Evolutionary conservation across 2,888 invertebrate species (phyloP).

Genomic region (Temnothorax rugatulus): DNA sequence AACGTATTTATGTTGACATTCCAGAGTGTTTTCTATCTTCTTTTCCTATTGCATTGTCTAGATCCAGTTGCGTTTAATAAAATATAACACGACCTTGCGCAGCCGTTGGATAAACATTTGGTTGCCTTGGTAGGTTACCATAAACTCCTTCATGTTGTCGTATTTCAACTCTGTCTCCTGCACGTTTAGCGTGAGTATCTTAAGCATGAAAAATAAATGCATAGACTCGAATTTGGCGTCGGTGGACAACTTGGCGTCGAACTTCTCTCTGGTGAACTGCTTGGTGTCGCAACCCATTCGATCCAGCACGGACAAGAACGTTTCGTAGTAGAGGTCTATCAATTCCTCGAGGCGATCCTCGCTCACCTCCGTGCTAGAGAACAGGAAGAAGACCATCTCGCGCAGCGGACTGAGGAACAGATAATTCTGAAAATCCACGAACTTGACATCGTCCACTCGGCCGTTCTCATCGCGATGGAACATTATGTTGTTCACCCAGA

Average conservation of each 20-base stretch:
- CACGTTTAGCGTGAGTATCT: conserved; percentile 76
- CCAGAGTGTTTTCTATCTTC: neutral
- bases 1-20: neutral
- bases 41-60: conserved; percentile 44
- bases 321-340: conserved; percentile 87
- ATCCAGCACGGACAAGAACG: conserved; percentile 85
- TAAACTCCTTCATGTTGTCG: conserved; percentile 50
- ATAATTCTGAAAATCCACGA: conserved; percentile 89
- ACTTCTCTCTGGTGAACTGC: conserved; percentile 73
- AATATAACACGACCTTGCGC: conserved; percentile 65
- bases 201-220: conserved; percentile 79
- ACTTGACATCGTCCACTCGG: conserved; percentile 87
- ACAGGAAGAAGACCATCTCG: conserved; percentile 88
- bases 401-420: conserved; percentile 87
- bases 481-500: conserved; percentile 89
- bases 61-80: conserved; percentile 72
- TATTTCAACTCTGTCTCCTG: conserved; percentile 61
- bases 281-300: conserved; percentile 83
- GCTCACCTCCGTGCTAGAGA: conserved; percentile 87
- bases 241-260: conserved; percentile 71
- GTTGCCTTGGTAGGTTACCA: conserved; percentile 60
- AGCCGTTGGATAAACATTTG: conserved; percentile 66
- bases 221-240: conserved; percentile 77
- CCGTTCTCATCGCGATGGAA: conserved; percentile 85
- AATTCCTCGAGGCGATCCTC: conserved; percentile 87